Evolutionary conservation across 2,113 vertebrate species (phyloP), one percentile per base, ranked within the genome.

Genomic region (Sitta europaea): DNA sequence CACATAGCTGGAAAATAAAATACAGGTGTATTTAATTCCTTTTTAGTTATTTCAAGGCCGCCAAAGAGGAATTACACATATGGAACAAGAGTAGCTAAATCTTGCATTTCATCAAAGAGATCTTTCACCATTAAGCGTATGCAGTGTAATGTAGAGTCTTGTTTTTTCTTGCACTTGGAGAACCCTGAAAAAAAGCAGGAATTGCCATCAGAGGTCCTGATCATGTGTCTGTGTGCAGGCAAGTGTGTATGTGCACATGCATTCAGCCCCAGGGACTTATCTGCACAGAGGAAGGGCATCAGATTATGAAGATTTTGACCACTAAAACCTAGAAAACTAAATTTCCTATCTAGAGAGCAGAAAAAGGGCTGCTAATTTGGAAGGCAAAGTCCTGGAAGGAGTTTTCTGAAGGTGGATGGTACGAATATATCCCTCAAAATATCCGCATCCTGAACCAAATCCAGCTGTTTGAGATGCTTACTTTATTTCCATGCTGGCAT

Each of bases 161-260:
- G 35, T 36, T 27, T 59, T 15, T 20, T 18, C 22, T 0, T 57
- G 25, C 18, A 43, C 35, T 22, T 40, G 38, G n/a, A 87, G 28
- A 82, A 9, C 14, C 19, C 18, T 72, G 11, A 65, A 42, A 70
- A 83, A 2, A 3, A 3, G 11, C 42, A 77, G 55, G 47, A 84
- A n/a, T 43, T 47, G 10, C 38, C 35, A 62, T 33, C 10, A 59
- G 18, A 31, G 23, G 25, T 45, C 42, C 74, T 24, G 45, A 59
- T 27, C 29, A 20, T 0, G 3, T 0, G 0, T 24, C 23, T 55
- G 21, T 33, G 15, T 12, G 22, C 18, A 23, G n/a, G 31, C 0
- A 0, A 51, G 19, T 11, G 17, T 21, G 14, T 6, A 42, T 0
- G 4, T 35, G 23, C 25, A 55, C n/a, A 23, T 0, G 2, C 6